A percentile compares a stretch with the other conserved stretches of the same genome.
Evolutionary conservation across 2,888 invertebrate species (phyloP).

Genomic region (Caenorhabditis doughertyi): DNA sequence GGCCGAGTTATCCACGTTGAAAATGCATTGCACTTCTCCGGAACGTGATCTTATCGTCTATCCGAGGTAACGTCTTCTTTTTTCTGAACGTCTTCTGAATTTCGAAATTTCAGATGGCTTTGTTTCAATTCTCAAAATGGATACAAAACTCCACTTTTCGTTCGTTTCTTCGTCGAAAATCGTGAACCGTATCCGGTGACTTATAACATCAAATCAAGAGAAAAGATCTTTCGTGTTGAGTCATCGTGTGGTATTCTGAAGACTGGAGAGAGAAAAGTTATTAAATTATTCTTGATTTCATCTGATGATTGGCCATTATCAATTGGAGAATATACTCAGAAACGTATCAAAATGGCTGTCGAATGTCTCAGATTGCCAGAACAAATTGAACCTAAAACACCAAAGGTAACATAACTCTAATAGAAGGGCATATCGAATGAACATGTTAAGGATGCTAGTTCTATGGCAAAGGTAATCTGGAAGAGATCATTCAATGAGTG

Average conservation of each 20-base stretch:
- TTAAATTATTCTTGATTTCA: constrained; percentile 47
- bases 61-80: constrained; percentile 26
- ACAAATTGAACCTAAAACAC: constrained; percentile 43
- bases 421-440: neutral
- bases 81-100: neutral
- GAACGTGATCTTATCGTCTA: constrained; percentile 49
- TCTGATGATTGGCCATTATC: constrained; percentile 63
- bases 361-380: constrained; percentile 60
- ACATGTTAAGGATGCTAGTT: constrained; percentile 28
- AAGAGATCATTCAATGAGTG: constrained; percentile 49
- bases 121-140: constrained; percentile 55
- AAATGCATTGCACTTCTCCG: constrained; percentile 46
- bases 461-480: constrained; percentile 53
- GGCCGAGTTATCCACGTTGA: constrained; percentile 17
- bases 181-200: constrained; percentile 56
- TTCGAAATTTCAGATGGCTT: constrained; percentile 47
- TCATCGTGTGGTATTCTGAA: constrained; percentile 41
- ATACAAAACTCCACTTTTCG: constrained; percentile 51
- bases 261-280: constrained; percentile 25
- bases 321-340: constrained; percentile 40
- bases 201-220: constrained; percentile 53
- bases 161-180: constrained; percentile 58
- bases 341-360: constrained; percentile 55
- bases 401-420: constrained; percentile 8
- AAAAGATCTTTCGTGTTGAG: constrained; percentile 35